phyloP scores from a whole-genome alignment of 2,113 vertebrate genomes.

The Colistium nudipinnis region DNA sequence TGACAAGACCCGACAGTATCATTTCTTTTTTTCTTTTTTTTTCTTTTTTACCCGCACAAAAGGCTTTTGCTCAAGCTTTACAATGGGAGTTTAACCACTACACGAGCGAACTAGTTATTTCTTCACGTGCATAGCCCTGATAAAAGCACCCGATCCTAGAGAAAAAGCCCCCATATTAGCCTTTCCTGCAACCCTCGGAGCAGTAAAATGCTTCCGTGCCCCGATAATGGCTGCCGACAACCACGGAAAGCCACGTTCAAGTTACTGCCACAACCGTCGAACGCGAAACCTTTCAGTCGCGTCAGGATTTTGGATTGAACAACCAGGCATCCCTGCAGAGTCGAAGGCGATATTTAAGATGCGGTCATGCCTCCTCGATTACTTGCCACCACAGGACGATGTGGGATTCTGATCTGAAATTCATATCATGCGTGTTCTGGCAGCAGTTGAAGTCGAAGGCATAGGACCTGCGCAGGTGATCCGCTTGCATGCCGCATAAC shows the following conservation, averaged over 20 bases:
- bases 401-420: too few species aligned
- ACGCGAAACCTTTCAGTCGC: slow-evolving; percentile 12
- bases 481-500: too few species aligned
- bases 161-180: not conserved
- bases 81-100: not conserved
- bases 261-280: slow-evolving; percentile 34
- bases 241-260: slow-evolving; percentile 29
- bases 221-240: slow-evolving; percentile 9
- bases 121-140: not conserved
- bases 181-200: slow-evolving; percentile 10
- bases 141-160: too few species aligned
- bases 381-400: too few species aligned
- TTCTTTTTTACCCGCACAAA: not conserved
- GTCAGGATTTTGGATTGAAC: slow-evolving; percentile 36
- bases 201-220: slow-evolving; percentile 8
- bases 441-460: not conserved
- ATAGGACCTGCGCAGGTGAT: not conserved
- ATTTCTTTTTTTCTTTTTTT: not conserved
- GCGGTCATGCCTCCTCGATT: not conserved
- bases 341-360: slow-evolving; percentile 6
- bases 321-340: slow-evolving; percentile 4
- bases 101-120: not conserved
- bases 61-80: not conserved
- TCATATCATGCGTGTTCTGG: too few species aligned
- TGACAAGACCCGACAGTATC: slow-evolving; percentile 1